A percentile compares a stretch with the other conserved stretches of the same genome.
Conservation (phyloP, 1,140 invertebrate genomes). For the Penaeus chinensis region DNA sequence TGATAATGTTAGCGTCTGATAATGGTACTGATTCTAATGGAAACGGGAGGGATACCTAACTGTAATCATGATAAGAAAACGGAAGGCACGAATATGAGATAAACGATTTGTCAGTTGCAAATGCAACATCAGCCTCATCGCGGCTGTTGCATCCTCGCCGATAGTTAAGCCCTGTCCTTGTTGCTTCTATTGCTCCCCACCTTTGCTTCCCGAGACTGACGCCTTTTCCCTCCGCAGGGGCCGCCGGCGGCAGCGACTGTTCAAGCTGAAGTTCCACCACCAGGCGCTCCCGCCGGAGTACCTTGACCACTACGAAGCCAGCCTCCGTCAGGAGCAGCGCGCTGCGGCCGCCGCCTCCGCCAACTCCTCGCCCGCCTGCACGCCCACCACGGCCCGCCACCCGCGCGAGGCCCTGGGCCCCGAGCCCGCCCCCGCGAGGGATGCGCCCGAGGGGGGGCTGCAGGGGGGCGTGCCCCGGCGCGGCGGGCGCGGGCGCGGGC, state of each 20-base stretch:
- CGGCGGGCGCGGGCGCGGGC: conserved; percentile 50
- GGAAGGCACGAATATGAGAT: too few species aligned
- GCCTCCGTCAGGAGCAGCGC: conserved; percentile 62
- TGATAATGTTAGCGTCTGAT: too few species aligned
- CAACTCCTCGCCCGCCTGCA: conserved; percentile 31
- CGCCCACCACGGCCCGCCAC: conserved; percentile 54
- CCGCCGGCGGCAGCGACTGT: conserved; percentile 74
- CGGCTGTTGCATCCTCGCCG: too few species aligned
- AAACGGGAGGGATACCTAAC: too few species aligned
- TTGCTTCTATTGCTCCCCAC: too few species aligned
- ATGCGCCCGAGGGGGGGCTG: conserved; percentile 38
- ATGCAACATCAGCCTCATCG: too few species aligned
- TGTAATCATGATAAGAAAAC: too few species aligned
- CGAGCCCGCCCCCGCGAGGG: background rate
- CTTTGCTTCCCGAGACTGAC: background rate
- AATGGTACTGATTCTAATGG: too few species aligned
- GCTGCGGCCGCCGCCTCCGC: conserved; percentile 43
- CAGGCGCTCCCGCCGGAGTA: conserved; percentile 83
- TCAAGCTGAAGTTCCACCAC: conserved; percentile 85
- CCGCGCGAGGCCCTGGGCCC: conserved; percentile 34
- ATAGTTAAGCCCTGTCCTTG: too few species aligned
- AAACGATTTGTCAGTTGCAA: too few species aligned
- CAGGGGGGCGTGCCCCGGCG: conserved; percentile 59
- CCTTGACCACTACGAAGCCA: conserved; percentile 79
- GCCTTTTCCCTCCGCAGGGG: conserved; percentile 68